Conservation (phyloP, 2,888 invertebrate genomes). For the Coremacera marginata region DNA sequence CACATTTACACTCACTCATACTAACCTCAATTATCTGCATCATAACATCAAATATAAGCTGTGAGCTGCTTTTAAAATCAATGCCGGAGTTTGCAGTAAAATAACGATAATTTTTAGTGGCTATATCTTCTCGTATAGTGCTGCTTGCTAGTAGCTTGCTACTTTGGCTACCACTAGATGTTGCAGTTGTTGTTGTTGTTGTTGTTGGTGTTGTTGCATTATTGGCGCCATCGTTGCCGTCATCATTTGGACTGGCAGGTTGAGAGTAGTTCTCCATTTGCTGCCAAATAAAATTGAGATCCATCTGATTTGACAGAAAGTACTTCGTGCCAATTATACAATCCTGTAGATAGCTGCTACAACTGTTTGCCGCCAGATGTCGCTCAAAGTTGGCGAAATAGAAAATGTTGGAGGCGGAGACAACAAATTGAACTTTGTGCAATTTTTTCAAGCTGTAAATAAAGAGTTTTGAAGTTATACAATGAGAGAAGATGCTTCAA, state of each 20-base stretch:
- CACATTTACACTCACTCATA: slow-evolving; percentile 24
- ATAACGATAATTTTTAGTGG: slow-evolving; percentile 64
- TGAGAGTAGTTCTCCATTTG: slow-evolving; percentile 64
- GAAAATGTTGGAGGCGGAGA: slow-evolving; percentile 71
- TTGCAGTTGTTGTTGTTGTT: slow-evolving; percentile 11
- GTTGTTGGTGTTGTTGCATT: slow-evolving; percentile 32
- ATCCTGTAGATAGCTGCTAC: slow-evolving; percentile 47
- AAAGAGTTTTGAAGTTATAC: neutral
- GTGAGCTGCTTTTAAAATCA: slow-evolving; percentile 92
- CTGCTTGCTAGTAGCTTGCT: slow-evolving; percentile 24
- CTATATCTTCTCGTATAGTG: slow-evolving; percentile 54
- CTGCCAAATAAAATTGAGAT: slow-evolving; percentile 69
- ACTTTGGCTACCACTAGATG: neutral
- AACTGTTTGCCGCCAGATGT: slow-evolving; percentile 48
- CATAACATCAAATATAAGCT: slow-evolving; percentile 91
- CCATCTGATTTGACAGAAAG: slow-evolving; percentile 68
- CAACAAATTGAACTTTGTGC: slow-evolving; percentile 67
- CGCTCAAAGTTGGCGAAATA: slow-evolving; percentile 76
- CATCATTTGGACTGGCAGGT: slow-evolving; percentile 45
- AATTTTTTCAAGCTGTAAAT: slow-evolving; percentile 65
- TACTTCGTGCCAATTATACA: slow-evolving; percentile 66
- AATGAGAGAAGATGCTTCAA: neutral
- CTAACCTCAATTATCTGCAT: slow-evolving; percentile 75
- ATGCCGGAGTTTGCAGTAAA: slow-evolving; percentile 74
- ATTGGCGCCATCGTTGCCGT: slow-evolving; percentile 29